These are phyloP conservation scores for Stenchaetothrips biformis DNA, from an alignment of 2,888 invertebrate genomes.

Conservation along the genomic window DNA sequence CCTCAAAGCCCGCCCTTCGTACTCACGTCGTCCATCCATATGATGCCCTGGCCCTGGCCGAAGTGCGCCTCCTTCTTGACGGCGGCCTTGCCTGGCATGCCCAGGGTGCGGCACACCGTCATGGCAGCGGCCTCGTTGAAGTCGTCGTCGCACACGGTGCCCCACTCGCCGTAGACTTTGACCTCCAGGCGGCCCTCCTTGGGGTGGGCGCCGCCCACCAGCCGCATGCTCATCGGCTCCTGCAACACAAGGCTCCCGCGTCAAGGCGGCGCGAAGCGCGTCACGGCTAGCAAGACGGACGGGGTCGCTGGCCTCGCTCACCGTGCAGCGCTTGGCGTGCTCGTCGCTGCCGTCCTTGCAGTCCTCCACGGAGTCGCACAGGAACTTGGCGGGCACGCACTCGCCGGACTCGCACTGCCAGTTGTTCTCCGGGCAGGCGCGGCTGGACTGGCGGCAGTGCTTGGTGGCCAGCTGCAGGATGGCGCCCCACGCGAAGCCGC, in stretches of 20 bases:
- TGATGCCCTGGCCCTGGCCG: constrained; percentile 57
- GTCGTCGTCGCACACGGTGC: constrained; percentile 73
- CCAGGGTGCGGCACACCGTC: constrained; percentile 52
- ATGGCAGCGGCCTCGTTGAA: constrained; percentile 62
- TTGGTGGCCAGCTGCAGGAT: constrained; percentile 26
- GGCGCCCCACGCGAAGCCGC: constrained; percentile 19
- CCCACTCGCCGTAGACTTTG: constrained; percentile 63
- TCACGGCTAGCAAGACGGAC: neutral
- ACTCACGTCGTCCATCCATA: constrained; percentile 56
- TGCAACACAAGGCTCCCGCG: constrained; percentile 37
- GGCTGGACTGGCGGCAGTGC: constrained; percentile 14
- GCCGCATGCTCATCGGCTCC: constrained; percentile 55
- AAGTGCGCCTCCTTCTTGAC: constrained; percentile 48
- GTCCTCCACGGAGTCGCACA: constrained; percentile 61
- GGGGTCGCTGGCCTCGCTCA: constrained; percentile 42
- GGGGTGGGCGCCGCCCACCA: constrained; percentile 52
- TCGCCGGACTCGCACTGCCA: constrained; percentile 61
- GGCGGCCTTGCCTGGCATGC: constrained; percentile 39
- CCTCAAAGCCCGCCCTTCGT: too few species aligned
- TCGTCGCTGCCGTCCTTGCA: constrained; percentile 64
- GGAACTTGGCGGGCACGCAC: constrained; percentile 57
- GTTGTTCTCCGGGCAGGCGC: constrained; percentile 46
- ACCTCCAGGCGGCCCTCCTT: constrained; percentile 67
- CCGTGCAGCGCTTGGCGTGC: constrained; percentile 54
- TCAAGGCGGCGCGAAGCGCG: neutral